These are phyloP conservation scores for Procambarus clarkii DNA, from an alignment of 1,140 invertebrate species.

Conservation along the genomic window DNA sequence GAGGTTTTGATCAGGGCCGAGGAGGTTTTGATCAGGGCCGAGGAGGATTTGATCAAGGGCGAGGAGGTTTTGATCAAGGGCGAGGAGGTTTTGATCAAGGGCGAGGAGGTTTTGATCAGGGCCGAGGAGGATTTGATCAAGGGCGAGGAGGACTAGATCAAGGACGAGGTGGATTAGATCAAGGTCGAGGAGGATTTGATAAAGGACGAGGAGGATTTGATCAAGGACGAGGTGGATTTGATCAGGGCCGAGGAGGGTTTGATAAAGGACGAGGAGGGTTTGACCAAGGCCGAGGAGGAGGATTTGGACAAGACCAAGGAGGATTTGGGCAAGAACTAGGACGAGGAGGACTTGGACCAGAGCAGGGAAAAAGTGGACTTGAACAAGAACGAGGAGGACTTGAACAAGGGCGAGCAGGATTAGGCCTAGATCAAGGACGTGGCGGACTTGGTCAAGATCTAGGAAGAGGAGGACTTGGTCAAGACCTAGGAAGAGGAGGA, in stretches of 20 bases:
- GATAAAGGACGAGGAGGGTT: slow-evolving; percentile 2
- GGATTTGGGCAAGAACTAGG: slow-evolving; percentile 26
- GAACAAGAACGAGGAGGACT: background rate
- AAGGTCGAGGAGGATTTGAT: background rate
- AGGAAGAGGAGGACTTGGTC: background rate
- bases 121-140: background rate
- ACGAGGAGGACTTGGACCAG: background rate
- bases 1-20: background rate
- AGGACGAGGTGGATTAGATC: background rate
- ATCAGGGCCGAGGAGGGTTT: background rate
- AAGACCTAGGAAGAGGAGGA: background rate
- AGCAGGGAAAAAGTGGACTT: background rate
- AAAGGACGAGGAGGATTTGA: slow-evolving; percentile 16
- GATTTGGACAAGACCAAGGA: background rate
- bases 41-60: background rate
- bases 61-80: background rate
- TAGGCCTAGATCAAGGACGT: slow-evolving; percentile 2
- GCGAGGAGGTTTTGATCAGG: slow-evolving; percentile 1
- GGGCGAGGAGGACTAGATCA: background rate
- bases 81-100: slow-evolving; percentile 34
- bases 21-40: background rate
- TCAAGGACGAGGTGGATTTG: background rate
- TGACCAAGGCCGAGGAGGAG: background rate
- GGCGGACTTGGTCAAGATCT: background rate
- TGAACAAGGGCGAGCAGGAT: background rate